Evolutionary conservation across 2,113 vertebrate genomes (phyloP).

Genomic region (Alethe diademata): DNA sequence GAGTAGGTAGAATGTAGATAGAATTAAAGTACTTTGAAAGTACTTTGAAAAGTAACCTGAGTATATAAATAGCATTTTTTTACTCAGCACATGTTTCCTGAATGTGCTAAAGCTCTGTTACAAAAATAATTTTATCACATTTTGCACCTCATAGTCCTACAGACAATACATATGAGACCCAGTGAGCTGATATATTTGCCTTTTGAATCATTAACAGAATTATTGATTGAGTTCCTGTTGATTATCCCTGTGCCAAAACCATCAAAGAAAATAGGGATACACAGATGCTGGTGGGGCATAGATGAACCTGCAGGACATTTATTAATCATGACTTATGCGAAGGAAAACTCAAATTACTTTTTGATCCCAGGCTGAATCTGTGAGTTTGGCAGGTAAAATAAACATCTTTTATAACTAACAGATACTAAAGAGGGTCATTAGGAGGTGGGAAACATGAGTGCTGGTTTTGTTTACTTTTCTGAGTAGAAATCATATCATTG

Average conservation of each 20-base stretch:
- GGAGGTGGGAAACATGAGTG: slow-evolving; percentile 18
- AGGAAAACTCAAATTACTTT: slow-evolving; percentile 65
- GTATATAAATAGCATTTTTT: not conserved
- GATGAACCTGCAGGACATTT: slow-evolving; percentile 61
- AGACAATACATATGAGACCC: not conserved
- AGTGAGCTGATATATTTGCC: slow-evolving; percentile 60
- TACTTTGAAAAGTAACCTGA: not conserved
- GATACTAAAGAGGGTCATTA: slow-evolving; percentile 3
- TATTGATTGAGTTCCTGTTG: slow-evolving; percentile 62
- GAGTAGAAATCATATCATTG: slow-evolving; percentile 30
- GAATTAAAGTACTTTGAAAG: not conserved
- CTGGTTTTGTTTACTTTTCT: slow-evolving; percentile 31
- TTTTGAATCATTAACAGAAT: slow-evolving; percentile 68
- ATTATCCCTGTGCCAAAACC: slow-evolving; percentile 58
- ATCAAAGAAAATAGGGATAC: slow-evolving; percentile 60
- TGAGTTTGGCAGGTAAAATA: slow-evolving; percentile 63
- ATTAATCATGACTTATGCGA: slow-evolving; percentile 52
- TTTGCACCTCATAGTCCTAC: slow-evolving; percentile 16
- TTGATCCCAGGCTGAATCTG: slow-evolving; percentile 61
- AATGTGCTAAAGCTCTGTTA: slow-evolving; percentile 27
- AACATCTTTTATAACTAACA: slow-evolving; percentile 51
- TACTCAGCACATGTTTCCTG: slow-evolving; percentile 22
- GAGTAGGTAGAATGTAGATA: not conserved
- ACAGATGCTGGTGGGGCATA: slow-evolving; percentile 57
- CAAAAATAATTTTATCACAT: not conserved